A percentile compares a stretch with the other conserved stretches of the same genome.
These are phyloP conservation scores for Monomorium pharaonis DNA, from an alignment of 1,140 invertebrate genomes.

Conservation along the genomic window DNA sequence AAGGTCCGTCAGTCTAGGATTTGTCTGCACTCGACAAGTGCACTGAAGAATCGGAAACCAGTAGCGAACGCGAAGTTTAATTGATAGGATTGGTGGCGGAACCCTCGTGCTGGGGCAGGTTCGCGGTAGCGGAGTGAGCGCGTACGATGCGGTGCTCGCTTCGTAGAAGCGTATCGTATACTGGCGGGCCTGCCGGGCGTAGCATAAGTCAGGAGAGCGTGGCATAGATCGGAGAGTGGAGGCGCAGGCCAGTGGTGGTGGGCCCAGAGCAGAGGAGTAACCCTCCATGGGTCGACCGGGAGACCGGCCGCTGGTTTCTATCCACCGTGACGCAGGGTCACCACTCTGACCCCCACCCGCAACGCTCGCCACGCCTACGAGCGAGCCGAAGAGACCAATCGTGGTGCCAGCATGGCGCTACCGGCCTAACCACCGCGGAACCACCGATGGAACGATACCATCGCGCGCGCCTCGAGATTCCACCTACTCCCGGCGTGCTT, in stretches of 20 bases:
- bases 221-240: constrained; percentile 75
- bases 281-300: constrained; percentile 51
- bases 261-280: constrained; percentile 59
- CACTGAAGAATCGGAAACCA: not conserved
- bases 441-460: constrained; percentile 75
- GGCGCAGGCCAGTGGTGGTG: constrained; percentile 63
- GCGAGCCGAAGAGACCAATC: constrained; percentile 75
- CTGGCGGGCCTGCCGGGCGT: constrained; percentile 75
- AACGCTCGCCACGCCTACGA: constrained; percentile 67
- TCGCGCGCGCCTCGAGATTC: constrained; percentile 75
- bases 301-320: constrained; percentile 56
- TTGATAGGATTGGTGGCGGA: not conserved
- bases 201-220: constrained; percentile 75
- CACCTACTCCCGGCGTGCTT: constrained; percentile 62
- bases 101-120: constrained; percentile 29
- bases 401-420: constrained; percentile 81
- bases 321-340: constrained; percentile 60
- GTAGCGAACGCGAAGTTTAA: constrained; percentile 10
- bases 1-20: not conserved
- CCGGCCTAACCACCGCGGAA: constrained; percentile 69
- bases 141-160: constrained; percentile 77
- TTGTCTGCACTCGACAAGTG: not conserved
- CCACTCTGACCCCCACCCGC: constrained; percentile 63
- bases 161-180: constrained; percentile 81
- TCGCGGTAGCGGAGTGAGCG: constrained; percentile 24